Conservation (phyloP, 2,888 invertebrate genomes). For the Sylvicola cinctus region DNA sequence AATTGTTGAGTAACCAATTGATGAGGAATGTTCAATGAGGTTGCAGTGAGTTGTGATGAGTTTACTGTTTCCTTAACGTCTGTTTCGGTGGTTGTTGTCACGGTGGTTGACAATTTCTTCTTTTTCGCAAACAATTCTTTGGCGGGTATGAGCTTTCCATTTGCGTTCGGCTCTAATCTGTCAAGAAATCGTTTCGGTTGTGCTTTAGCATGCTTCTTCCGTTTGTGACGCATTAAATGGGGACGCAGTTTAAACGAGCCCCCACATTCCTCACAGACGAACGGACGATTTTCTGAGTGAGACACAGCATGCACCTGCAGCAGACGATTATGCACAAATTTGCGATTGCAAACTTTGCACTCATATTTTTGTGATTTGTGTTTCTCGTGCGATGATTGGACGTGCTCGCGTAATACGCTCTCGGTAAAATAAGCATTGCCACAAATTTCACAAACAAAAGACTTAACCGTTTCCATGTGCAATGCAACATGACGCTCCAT, state of each 20-base stretch:
- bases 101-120: no score
- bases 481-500: conserved; percentile 24
- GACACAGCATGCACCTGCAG: conserved; percentile 23
- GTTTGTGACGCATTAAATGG: conserved; percentile 24
- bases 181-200: no score
- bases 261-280: conserved; percentile 22
- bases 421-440: conserved; percentile 25
- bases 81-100: no score
- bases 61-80: no score
- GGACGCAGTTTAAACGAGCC: conserved; percentile 26
- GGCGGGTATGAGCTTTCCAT: no score
- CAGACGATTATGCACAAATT: conserved; percentile 22
- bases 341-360: conserved; percentile 23
- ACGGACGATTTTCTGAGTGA: conserved; percentile 24
- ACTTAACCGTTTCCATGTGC: conserved; percentile 24
- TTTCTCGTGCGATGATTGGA: conserved; percentile 18
- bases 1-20: no score
- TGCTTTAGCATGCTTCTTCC: conserved; percentile 18
- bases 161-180: no score
- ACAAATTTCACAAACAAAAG: conserved; percentile 25
- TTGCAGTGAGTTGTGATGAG: no score
- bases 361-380: conserved; percentile 18
- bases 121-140: no score
- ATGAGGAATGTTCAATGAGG: no score
- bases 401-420: conserved; percentile 24